phyloP scores from a whole-genome alignment of 2,113 vertebrate species.

The Halichoerus grypus region DNA sequence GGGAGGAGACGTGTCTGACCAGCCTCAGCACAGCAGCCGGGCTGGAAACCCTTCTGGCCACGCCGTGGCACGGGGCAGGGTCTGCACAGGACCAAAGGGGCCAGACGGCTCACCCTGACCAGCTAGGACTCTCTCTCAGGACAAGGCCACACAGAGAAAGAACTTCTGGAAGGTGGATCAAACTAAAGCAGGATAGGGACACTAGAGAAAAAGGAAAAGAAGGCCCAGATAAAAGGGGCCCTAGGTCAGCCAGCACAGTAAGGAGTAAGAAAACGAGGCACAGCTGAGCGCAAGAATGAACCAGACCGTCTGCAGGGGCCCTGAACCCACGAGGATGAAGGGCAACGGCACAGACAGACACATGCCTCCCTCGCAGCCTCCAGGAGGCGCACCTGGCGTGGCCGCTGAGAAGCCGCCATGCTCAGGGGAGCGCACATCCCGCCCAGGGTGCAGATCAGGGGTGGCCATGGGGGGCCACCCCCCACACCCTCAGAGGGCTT shows the following conservation, averaged over 20 bases:
- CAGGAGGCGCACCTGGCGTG: not conserved
- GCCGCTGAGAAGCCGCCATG: not conserved
- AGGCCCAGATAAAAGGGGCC: not conserved
- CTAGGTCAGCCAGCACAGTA: not conserved
- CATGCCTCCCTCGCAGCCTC: not conserved
- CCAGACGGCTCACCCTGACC: fast-evolving
- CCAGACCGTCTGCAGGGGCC: not conserved
- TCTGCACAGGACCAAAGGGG: not conserved
- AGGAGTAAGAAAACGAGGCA: not conserved
- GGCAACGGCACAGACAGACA: not conserved
- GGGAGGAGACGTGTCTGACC: not conserved
- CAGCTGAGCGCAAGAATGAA: not conserved
- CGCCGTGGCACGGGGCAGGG: not conserved
- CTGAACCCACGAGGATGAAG: not conserved
- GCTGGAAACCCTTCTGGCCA: no score
- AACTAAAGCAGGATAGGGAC: not conserved
- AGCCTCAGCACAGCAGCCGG: not conserved
- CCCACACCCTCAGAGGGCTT: no score
- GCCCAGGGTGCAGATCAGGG: not conserved
- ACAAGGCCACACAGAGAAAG: not conserved
- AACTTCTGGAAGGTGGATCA: not conserved
- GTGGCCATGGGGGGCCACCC: no score
- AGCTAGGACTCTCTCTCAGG: not conserved
- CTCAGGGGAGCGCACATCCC: not conserved
- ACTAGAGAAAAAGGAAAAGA: not conserved